These are phyloP conservation scores for Enteromius thamalakanensis DNA, from an alignment of 2,797 vertebrate species.

Conservation along the genomic window DNA sequence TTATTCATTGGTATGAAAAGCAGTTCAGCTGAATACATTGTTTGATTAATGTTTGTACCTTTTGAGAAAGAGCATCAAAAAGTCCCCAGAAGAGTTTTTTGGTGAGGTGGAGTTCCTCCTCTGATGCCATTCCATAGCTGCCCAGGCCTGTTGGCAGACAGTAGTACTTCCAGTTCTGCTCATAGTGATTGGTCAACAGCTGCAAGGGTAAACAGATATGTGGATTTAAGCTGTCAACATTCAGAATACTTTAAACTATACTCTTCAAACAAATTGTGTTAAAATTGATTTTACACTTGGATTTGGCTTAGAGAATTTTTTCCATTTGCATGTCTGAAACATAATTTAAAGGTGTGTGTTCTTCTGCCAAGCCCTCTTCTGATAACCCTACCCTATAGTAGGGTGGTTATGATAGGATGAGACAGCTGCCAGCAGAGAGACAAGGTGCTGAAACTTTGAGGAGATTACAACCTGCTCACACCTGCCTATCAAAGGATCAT, in stretches of 20 bases:
- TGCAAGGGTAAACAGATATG: constrained; percentile 64
- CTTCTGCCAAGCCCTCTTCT: constrained; percentile 16
- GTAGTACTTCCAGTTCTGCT: constrained; percentile 99
- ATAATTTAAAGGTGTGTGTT: constrained; percentile 1
- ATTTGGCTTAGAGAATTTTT: not conserved
- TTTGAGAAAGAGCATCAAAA: constrained; percentile 94
- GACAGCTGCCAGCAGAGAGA: constrained; percentile 19
- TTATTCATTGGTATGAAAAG: not conserved
- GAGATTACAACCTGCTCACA: constrained; percentile 10
- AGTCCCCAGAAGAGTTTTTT: constrained; percentile 99
- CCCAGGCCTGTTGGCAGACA: constrained; percentile 93
- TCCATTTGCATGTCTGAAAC: not conserved
- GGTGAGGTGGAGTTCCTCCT: constrained; percentile 94
- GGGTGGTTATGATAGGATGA: not conserved
- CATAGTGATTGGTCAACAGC: constrained; percentile 96
- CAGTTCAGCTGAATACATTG: not conserved
- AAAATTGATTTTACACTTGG: not conserved
- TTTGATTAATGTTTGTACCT: constrained; percentile 77
- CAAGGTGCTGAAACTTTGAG: constrained; percentile 5
- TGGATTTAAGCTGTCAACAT: constrained; percentile 2
- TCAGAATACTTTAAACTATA: not conserved
- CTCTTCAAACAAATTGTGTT: not conserved
- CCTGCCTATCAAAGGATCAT: constrained; percentile 16
- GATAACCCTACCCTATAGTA: not conserved
- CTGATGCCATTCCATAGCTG: constrained; percentile 88